Conservation (phyloP, 2,113 vertebrate species). For the Ibidorhyncha struthersii region DNA sequence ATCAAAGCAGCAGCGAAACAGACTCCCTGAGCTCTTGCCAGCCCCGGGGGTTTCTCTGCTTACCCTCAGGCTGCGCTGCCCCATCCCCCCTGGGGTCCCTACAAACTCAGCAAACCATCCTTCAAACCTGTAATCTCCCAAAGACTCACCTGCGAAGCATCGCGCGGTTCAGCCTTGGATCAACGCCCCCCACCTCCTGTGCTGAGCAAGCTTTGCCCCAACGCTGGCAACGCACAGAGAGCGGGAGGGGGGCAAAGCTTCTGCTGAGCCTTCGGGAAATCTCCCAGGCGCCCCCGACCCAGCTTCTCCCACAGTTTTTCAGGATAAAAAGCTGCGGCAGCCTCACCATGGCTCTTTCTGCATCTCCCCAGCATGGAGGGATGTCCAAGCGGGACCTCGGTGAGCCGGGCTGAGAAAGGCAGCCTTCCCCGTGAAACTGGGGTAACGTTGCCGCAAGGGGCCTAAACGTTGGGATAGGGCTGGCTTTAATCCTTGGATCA, state of each 20-base stretch:
- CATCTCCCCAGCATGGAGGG: not conserved
- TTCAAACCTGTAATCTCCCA: not conserved
- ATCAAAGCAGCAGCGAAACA: not conserved
- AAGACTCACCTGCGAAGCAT: not conserved
- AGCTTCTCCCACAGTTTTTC: accelerated
- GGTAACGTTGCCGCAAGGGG: not conserved
- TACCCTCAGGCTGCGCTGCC: not conserved
- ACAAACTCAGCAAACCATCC: not conserved
- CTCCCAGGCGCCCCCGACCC: not conserved
- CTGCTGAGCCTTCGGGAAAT: not conserved
- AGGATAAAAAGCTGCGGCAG: not conserved
- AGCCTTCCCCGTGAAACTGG: accelerated
- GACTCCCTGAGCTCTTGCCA: accelerated
- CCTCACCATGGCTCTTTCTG: accelerated
- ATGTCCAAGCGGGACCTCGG: not conserved
- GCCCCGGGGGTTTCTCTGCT: not conserved
- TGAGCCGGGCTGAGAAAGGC: accelerated
- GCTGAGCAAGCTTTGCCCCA: not conserved
- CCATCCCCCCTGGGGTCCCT: accelerated
- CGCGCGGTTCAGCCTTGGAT: accelerated
- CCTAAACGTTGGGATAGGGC: not conserved
- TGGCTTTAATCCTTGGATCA: not conserved
- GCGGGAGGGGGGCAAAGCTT: not conserved
- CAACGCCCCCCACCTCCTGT: not conserved
- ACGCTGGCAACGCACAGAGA: not conserved